Percentiles rank a stretch among this genome's conserved stretches.
phyloP scores from a whole-genome alignment of 2,113 vertebrate species.

The Elaphurus davidianus region DNA sequence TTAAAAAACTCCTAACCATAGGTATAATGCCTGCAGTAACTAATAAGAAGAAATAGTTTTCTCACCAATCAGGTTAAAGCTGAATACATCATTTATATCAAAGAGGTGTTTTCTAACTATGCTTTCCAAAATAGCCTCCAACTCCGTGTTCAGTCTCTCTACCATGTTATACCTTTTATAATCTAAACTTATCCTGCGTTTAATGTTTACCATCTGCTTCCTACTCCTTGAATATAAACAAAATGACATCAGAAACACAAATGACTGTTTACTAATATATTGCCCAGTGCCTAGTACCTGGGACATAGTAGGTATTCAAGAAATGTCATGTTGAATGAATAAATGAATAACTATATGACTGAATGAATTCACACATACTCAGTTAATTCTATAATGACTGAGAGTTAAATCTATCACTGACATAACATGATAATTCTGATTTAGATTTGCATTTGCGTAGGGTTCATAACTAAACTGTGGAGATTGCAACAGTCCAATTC shows the following conservation, averaged over 20 bases:
- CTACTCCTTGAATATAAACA: neutral
- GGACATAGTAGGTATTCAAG: neutral
- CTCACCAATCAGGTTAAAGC: neutral
- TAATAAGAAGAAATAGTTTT: neutral
- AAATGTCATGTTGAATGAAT: neutral
- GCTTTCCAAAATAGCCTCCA: neutral
- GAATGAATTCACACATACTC: neutral
- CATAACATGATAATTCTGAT: neutral
- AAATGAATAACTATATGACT: neutral
- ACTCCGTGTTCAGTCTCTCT: neutral
- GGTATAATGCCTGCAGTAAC: neutral
- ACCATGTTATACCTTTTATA: neutral
- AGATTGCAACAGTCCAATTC: neutral
- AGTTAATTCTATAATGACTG: neutral
- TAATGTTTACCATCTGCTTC: neutral
- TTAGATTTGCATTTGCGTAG: neutral
- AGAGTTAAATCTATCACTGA: neutral
- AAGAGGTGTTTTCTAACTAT: neutral
- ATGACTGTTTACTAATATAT: neutral
- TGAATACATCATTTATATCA: neutral
- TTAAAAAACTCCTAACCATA: neutral
- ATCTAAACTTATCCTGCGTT: neutral
- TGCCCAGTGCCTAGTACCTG: neutral
- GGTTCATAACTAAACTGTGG: neutral
- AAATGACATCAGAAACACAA: neutral